A percentile compares a stretch with the other conserved stretches of the same genome.
These are phyloP conservation scores for Petrocephalus schoutedeni DNA, from an alignment of 2,797 vertebrate species.

Conservation along the genomic window DNA sequence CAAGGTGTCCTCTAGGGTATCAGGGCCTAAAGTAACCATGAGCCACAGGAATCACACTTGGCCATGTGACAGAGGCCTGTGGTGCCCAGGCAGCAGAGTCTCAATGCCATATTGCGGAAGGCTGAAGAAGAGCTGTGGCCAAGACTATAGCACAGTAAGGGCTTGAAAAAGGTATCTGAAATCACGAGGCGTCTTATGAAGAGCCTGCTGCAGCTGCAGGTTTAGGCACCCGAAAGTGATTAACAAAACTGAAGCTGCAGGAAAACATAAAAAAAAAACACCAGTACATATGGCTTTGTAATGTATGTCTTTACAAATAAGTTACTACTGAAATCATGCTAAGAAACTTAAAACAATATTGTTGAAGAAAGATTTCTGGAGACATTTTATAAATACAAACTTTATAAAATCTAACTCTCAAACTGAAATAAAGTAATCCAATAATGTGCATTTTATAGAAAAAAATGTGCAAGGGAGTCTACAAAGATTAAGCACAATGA, in stretches of 20 bases:
- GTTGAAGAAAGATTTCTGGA: not conserved
- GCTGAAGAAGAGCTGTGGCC: not conserved
- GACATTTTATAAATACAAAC: not conserved
- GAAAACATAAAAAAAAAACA: not conserved
- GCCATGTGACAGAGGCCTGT: not conserved
- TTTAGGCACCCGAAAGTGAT: not conserved
- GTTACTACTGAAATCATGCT: not conserved
- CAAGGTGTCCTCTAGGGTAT: not conserved
- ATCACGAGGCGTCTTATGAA: not conserved
- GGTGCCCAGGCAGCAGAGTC: not conserved
- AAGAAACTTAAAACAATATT: not conserved
- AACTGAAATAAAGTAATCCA: not conserved
- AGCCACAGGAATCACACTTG: not conserved
- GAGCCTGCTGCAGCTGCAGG: not conserved
- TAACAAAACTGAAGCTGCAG: not conserved
- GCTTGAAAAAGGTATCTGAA: not conserved
- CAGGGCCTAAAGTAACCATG: not conserved
- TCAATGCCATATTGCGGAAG: slow-evolving; percentile 7
- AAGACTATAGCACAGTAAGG: not conserved
- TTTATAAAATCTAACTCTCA: not conserved
- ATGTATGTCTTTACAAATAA: not conserved
- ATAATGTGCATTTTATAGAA: not conserved
- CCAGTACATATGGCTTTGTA: not conserved
- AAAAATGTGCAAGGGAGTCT: not conserved
- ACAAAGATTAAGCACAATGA: not conserved